Evolutionary conservation across 1,140 invertebrate species (phyloP).

Genomic region (Drosophila paulistorum): DNA sequence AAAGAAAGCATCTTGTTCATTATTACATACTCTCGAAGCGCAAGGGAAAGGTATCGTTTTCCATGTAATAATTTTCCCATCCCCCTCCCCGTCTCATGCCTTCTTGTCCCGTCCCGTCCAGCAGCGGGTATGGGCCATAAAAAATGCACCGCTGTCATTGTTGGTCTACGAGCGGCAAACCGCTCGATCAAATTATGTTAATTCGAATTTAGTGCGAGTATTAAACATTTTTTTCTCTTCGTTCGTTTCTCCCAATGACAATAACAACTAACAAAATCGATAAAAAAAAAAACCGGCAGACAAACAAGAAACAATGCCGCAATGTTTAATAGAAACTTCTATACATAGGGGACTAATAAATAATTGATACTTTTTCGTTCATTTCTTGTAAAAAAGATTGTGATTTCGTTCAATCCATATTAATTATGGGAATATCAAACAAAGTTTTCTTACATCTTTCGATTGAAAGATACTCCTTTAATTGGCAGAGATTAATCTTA

Average conservation of each 20-base stretch:
- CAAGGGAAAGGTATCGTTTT: constrained; percentile 74
- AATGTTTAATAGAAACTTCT: constrained; percentile 5
- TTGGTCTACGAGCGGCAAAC: constrained; percentile 43
- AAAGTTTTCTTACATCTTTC: no score
- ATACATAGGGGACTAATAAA: constrained; percentile 6
- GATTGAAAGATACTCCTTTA: no score
- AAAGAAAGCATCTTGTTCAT: constrained; percentile 79
- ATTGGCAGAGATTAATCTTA: no score
- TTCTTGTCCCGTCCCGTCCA: constrained; percentile 2
- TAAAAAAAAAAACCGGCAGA: neutral
- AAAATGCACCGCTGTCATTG: constrained; percentile 71
- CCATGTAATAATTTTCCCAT: constrained; percentile 72
- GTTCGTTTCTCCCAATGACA: neutral
- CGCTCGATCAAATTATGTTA: constrained; percentile 81
- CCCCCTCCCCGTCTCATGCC: neutral
- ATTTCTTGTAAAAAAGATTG: neutral
- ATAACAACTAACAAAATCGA: constrained; percentile 6
- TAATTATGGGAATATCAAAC: neutral
- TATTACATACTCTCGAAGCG: constrained; percentile 32
- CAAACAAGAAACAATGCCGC: neutral
- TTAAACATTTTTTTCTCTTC: constrained; percentile 1
- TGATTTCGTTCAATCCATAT: neutral
- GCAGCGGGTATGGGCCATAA: constrained; percentile 56
- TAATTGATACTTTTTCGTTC: neutral
- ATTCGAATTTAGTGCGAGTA: constrained; percentile 70